phyloP scores from a whole-genome alignment of 2,888 invertebrate species.

The Drosophila pseudotalamancana region DNA sequence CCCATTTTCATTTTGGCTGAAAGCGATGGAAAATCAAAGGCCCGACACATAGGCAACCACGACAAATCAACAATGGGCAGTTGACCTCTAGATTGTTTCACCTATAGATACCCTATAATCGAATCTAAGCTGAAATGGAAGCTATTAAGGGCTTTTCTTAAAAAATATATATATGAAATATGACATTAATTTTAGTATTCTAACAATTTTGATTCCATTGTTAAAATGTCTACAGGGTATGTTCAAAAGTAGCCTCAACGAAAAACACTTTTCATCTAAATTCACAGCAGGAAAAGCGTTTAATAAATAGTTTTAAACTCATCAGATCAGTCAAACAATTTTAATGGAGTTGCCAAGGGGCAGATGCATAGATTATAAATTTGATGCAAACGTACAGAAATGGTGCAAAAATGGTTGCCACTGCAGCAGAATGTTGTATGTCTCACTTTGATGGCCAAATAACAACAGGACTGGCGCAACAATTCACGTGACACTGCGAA shows the following conservation, averaged over 20 bases:
- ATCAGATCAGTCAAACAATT: slow-evolving; percentile 55
- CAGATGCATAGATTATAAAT: slow-evolving; percentile 21
- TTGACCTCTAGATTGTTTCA: no score
- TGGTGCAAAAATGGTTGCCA: slow-evolving; percentile 15
- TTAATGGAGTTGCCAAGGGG: slow-evolving; percentile 4
- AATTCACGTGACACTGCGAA: slow-evolving; percentile 39
- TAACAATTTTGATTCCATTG: neutral
- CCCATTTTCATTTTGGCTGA: slow-evolving; percentile 25
- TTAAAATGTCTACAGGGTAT: neutral
- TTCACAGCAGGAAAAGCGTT: slow-evolving; percentile 71
- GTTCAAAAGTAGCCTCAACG: neutral
- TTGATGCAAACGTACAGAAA: slow-evolving; percentile 24
- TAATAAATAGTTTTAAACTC: slow-evolving; percentile 73
- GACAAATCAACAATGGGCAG: slow-evolving; percentile 15
- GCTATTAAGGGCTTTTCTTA: no score
- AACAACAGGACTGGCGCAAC: slow-evolving; percentile 34
- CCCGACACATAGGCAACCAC: slow-evolving; percentile 22
- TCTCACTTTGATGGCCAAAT: slow-evolving; percentile 50
- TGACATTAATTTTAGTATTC: no score
- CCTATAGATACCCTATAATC: neutral
- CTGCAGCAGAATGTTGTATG: slow-evolving; percentile 50
- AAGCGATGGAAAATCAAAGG: slow-evolving; percentile 52
- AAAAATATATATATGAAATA: no score
- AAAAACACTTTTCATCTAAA: slow-evolving; percentile 55
- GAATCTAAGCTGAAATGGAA: no score